A percentile compares a stretch with the other conserved stretches of the same genome.
These are phyloP conservation scores for Caenorhabditis latens DNA, from an alignment of 1,140 invertebrate species.

Conservation along the genomic window DNA sequence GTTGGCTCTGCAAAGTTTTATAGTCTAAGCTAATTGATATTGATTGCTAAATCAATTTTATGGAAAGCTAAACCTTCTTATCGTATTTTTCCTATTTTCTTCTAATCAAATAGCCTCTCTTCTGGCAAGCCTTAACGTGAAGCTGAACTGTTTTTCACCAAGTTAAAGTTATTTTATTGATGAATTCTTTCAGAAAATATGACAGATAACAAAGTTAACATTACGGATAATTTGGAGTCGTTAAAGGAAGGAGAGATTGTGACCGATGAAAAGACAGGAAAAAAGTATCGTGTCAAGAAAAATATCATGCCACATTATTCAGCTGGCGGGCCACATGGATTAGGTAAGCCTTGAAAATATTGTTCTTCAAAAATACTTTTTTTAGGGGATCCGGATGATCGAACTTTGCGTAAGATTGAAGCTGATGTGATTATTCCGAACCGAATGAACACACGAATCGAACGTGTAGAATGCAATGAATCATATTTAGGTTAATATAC, in stretches of 20 bases:
- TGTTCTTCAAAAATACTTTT: not conserved
- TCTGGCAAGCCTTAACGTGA: too few relatives aligned
- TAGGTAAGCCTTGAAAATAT: conserved; percentile 62
- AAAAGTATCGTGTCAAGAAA: conserved; percentile 73
- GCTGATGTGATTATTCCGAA: conserved; percentile 75
- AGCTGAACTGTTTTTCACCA: too few relatives aligned
- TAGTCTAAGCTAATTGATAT: too few relatives aligned
- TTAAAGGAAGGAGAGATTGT: conserved; percentile 73
- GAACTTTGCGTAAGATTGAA: conserved; percentile 71
- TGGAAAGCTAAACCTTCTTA: too few relatives aligned
- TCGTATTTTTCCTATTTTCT: too few relatives aligned
- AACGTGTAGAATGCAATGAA: conserved; percentile 66
- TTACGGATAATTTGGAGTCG: conserved; percentile 66
- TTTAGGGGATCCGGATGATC: conserved; percentile 74
- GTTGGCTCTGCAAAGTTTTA: too few relatives aligned
- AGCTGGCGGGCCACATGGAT: conserved; percentile 67
- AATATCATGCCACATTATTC: conserved; percentile 71
- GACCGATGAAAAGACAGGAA: conserved; percentile 69
- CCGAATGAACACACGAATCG: conserved; percentile 72
- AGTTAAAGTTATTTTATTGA: too few relatives aligned
- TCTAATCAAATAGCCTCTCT: too few relatives aligned
- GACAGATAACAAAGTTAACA: conserved; percentile 51
- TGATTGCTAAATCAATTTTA: too few relatives aligned
- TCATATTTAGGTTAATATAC: conserved; percentile 67
- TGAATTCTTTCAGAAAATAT: conserved; percentile 31